A percentile compares a stretch with the other conserved stretches of the same genome.
Evolutionary conservation across 2,888 invertebrate species (phyloP).

Genomic region (Sinelater perroti): DNA sequence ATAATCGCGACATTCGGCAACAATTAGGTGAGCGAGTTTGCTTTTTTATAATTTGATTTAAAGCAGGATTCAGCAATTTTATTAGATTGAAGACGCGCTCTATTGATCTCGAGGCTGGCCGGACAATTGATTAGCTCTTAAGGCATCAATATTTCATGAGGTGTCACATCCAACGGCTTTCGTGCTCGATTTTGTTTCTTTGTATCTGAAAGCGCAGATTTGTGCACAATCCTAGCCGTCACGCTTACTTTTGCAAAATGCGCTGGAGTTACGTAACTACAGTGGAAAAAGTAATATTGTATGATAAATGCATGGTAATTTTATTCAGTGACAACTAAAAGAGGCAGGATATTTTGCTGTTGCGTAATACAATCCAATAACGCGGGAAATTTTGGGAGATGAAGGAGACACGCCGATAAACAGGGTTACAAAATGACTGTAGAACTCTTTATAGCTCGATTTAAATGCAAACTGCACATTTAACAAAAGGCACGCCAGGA

Average conservation of each 20-base stretch:
- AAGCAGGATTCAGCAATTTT: too few species aligned
- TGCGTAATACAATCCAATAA: slow-evolving; percentile 17
- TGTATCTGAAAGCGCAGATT: background rate
- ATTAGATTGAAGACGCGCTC: too few species aligned
- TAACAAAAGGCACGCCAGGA: slow-evolving; percentile 16
- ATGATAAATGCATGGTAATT: too few species aligned
- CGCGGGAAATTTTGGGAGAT: slow-evolving; percentile 6
- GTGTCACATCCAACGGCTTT: background rate
- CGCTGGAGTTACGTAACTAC: background rate
- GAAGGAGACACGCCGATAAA: slow-evolving; percentile 15
- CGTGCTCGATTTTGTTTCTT: background rate
- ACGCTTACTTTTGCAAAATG: background rate
- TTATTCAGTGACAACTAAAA: too few species aligned
- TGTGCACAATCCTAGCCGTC: background rate
- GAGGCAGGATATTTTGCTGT: slow-evolving; percentile 13
- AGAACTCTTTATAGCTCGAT: slow-evolving; percentile 17
- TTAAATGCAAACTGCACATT: slow-evolving; percentile 25
- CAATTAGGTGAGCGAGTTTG: too few species aligned
- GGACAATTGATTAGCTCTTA: slow-evolving; percentile 8
- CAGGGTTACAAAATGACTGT: slow-evolving; percentile 14
- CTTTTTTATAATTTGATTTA: too few species aligned
- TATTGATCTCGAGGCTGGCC: background rate
- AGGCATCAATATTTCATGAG: slow-evolving; percentile 8
- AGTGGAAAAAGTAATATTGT: too few species aligned
- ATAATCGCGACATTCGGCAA: background rate